Evolutionary conservation across 1,140 invertebrate species (phyloP).

Genomic region (Drosophila guanche): DNA sequence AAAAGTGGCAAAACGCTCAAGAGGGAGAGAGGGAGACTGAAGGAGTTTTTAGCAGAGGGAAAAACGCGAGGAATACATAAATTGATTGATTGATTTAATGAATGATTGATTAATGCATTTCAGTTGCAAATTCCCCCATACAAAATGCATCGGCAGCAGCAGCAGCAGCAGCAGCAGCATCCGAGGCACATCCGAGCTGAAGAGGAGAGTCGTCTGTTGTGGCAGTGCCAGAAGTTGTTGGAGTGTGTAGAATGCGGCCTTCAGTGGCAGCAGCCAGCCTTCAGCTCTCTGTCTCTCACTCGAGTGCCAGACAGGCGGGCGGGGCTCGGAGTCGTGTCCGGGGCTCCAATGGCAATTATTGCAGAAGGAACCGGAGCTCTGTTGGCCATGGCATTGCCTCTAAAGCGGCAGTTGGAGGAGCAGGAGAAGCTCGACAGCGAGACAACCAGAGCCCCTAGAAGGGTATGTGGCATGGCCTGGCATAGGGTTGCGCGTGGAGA

Average conservation of each 20-base stretch:
- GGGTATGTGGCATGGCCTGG: no score
- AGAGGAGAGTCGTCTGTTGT: not conserved
- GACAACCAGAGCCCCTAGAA: not conserved
- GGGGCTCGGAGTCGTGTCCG: conserved; percentile 24
- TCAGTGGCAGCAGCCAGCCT: conserved; percentile 66
- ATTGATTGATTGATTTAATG: conserved; percentile 82
- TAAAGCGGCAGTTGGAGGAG: conserved; percentile 3
- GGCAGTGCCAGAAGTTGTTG: conserved; percentile 16
- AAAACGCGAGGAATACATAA: conserved; percentile 71
- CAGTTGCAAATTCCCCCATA: conserved; percentile 78
- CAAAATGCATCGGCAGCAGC: conserved; percentile 62
- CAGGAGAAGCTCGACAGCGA: not conserved
- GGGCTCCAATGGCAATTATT: conserved; percentile 45
- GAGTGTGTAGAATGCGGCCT: conserved; percentile 58
- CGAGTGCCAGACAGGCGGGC: conserved; percentile 67
- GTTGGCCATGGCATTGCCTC: conserved; percentile 65
- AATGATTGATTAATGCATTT: conserved; percentile 82
- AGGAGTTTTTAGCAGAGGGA: conserved; percentile 23
- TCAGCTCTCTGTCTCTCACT: conserved; percentile 37
- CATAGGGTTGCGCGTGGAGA: no score
- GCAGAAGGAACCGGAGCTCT: conserved; percentile 40
- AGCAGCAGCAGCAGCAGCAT: conserved; percentile 14
- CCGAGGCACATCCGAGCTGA: conserved; percentile 7
- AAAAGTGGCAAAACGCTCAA: conserved; percentile 61
- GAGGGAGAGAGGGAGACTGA: conserved; percentile 14